Evolutionary conservation across 2,797 vertebrate genomes (phyloP).

Genomic region (Enteromius fasciolatus): DNA sequence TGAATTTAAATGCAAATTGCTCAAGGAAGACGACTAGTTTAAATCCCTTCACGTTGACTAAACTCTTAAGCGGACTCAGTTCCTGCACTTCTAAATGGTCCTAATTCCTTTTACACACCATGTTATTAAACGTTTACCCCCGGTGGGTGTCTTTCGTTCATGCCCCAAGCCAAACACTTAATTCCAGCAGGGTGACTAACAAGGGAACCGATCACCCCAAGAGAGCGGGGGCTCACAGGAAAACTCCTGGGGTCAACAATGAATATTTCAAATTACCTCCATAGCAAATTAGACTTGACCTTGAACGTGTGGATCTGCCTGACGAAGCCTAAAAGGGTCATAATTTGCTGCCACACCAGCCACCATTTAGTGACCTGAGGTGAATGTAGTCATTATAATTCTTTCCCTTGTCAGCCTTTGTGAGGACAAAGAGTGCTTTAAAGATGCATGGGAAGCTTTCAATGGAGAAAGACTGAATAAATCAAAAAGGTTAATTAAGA

Average conservation of each 20-base stretch:
- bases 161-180: conserved; percentile 60
- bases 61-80: conserved; percentile 45
- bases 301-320: conserved; percentile 65
- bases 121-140: conserved; percentile 40
- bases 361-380: conserved; percentile 59
- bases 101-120: conserved; percentile 45
- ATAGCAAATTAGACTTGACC: conserved; percentile 74
- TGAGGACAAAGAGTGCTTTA: conserved; percentile 28
- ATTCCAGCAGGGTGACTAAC: conserved; percentile 47
- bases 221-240: conserved; percentile 52
- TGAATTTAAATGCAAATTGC: conserved; percentile 58
- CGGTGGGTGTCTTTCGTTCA: conserved; percentile 31
- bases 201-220: conserved; percentile 45
- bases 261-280: conserved; percentile 74
- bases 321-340: conserved; percentile 62
- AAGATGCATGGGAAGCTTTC: conserved; percentile 29
- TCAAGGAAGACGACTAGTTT: conserved; percentile 28
- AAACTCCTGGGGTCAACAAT: conserved; percentile 72
- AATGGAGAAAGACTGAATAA: conserved; percentile 41
- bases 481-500: conserved; percentile 53
- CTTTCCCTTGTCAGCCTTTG: conserved; percentile 38
- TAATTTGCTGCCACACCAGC: conserved; percentile 63
- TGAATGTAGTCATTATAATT: conserved; percentile 52
- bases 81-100: conserved; percentile 31
- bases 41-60: conserved; percentile 41